Percentiles rank a stretch among this genome's conserved stretches.
phyloP scores from a whole-genome alignment of 1,140 invertebrate genomes.

The Bradysia coprophila region DNA sequence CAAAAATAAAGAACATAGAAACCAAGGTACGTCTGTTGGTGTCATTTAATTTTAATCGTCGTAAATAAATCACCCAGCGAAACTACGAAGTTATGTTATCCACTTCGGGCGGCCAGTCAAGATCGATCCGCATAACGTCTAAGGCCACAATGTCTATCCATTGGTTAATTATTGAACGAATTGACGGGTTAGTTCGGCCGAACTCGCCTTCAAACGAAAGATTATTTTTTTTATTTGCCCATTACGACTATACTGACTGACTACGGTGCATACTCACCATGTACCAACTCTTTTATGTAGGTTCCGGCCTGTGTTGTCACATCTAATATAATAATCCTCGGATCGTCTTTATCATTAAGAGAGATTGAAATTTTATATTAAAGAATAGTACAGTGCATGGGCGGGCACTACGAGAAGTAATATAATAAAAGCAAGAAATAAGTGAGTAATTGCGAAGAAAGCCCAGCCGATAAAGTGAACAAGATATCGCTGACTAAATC shows the following conservation, averaged over 20 bases:
- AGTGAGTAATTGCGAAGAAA: too few species aligned
- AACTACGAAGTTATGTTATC: conserved; percentile 8
- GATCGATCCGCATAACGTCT: conserved; percentile 45
- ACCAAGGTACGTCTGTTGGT: not conserved
- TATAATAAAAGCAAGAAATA: too few species aligned
- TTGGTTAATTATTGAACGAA: conserved; percentile 29
- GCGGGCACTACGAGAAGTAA: too few species aligned
- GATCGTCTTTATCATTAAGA: conserved; percentile 19
- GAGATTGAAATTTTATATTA: too few species aligned
- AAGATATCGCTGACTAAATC: too few species aligned
- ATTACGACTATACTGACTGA: too few species aligned
- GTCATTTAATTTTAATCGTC: not conserved
- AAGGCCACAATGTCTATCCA: conserved; percentile 58
- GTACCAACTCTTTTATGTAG: conserved; percentile 94
- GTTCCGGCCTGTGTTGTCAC: conserved; percentile 82
- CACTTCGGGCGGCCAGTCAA: conserved; percentile 38
- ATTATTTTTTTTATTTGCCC: too few species aligned
- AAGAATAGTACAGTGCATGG: too few species aligned
- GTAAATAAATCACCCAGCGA: not conserved
- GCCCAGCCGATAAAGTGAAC: too few species aligned
- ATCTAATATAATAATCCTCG: conserved; percentile 40
- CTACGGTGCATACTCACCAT: conserved; percentile 69
- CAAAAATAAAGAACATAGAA: not conserved
- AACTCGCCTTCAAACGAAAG: too few species aligned
- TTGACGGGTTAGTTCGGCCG: conserved; percentile 58